These are phyloP conservation scores for Hofmannophila pseudospretella DNA, from an alignment of 2,888 invertebrate genomes.

Conservation along the genomic window DNA sequence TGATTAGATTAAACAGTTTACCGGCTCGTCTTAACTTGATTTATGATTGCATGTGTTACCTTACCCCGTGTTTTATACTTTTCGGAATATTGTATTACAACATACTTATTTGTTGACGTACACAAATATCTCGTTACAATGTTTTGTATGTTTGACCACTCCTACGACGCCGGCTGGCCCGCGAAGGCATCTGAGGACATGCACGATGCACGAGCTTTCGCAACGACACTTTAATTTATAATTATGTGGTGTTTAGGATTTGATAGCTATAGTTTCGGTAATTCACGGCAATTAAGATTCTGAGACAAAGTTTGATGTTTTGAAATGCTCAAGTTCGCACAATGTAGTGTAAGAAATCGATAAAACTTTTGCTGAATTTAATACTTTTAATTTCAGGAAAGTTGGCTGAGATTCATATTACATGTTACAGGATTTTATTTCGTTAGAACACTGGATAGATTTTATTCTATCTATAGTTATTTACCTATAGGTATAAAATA, in stretches of 20 bases:
- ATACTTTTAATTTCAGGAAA: not conserved
- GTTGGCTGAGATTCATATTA: too few species aligned
- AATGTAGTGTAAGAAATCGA: too few species aligned
- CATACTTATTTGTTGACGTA: slow-evolving; percentile 49
- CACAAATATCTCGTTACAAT: slow-evolving; percentile 43
- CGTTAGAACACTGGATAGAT: too few species aligned
- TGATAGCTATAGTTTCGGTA: slow-evolving; percentile 27
- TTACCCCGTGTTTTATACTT: slow-evolving; percentile 58
- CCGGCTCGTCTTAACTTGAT: slow-evolving; percentile 36
- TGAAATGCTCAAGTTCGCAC: too few species aligned
- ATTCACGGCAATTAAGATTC: slow-evolving; percentile 33
- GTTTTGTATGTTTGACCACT: slow-evolving; percentile 56
- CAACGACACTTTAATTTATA: slow-evolving; percentile 44
- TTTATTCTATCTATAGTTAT: too few species aligned
- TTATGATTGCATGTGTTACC: slow-evolving; percentile 44
- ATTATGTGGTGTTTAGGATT: slow-evolving; percentile 23
- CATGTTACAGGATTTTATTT: too few species aligned
- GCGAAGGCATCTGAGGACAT: slow-evolving; percentile 56
- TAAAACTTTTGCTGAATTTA: not conserved
- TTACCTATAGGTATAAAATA: too few species aligned
- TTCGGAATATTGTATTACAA: slow-evolving; percentile 55
- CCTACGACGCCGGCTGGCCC: slow-evolving; percentile 28
- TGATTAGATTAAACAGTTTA: slow-evolving; percentile 35
- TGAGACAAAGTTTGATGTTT: not conserved
- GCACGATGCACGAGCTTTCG: slow-evolving; percentile 41